Base-by-base conservation (phyloP, 2,113 vertebrate species). In the Panurus biarmicus region DNA sequence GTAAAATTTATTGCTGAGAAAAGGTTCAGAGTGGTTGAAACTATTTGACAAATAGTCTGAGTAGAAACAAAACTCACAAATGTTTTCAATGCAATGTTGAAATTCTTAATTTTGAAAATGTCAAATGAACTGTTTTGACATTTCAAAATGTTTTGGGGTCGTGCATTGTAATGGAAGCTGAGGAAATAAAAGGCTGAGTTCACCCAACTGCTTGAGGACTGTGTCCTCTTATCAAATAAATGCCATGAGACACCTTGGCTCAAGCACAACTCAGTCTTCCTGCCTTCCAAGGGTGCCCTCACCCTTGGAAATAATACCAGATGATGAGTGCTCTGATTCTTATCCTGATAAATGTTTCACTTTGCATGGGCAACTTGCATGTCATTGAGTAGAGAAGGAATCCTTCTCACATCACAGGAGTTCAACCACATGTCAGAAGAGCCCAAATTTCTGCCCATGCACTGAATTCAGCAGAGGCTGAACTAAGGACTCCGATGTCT, bases 81-180 rank as follows among this genome's bases (percentile, higher is more conserved):
- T 91, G 33, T 9, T 94, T 95, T 89, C 91, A 91, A 56, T 20
- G 26, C 22, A 60, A 29, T 45, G 61, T 64, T 83, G 75, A 94
- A 96, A 80, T 77, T 54, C 38, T 85, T 85, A 44, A 24, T 86
- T 94, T 84, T 84, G 56, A 84, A 95, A 95, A 92, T 93, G 86
- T 92, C 76, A 84, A 29, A 86, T 78, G 64, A 82, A 60, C 51
- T 44, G 36, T 64, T 86, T 80, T 74, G 72, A 57, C 11, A 3
- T 84, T 92, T 84, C 6, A 2, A 74, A 90, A 81, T 57, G 19
- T 54, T 94, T 92, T 12, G 35, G 40, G 1, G 33, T 81, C 70
- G 24, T 77, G 47, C 72, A 71, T 77, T 84, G 33, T 57, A 72
- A 42, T 50, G 42, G 50, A 80, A 90, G 51, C 56, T 1, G 2